Evolutionary conservation across 2,113 vertebrate species (phyloP).

Genomic region (Thamnophis sirtalis): DNA sequence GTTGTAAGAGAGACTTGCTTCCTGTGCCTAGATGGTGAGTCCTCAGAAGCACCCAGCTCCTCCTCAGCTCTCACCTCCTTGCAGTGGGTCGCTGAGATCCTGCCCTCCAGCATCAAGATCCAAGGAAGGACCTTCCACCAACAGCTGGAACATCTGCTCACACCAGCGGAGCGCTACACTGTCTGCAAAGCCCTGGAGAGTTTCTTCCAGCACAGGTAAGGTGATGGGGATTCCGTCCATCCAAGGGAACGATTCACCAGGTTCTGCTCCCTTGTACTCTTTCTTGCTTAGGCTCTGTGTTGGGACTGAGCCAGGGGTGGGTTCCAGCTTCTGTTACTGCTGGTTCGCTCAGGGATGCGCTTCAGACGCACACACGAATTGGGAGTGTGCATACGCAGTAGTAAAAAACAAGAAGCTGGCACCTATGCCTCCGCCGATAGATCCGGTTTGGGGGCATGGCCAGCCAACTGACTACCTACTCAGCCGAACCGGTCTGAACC

Average conservation of each 20-base stretch:
- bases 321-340: too few relatives aligned
- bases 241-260: too few relatives aligned
- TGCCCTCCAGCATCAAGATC: conserved; percentile 93
- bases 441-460: too few relatives aligned
- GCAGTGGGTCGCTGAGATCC: conserved; percentile 97
- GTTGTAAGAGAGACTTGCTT: not conserved
- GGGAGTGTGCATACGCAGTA: too few relatives aligned
- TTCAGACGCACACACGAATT: too few relatives aligned
- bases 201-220: conserved; percentile 97
- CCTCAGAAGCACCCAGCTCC: conserved; percentile 72
- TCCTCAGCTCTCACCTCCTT: conserved; percentile 90
- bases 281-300: not conserved
- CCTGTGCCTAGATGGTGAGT: conserved; percentile 74
- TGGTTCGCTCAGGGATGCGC: too few relatives aligned
- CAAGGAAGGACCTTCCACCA: conserved; percentile 94
- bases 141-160: conserved; percentile 95
- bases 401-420: too few relatives aligned
- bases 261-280: not conserved
- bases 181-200: conserved; percentile 91
- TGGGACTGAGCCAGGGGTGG: not conserved
- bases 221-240: accelerated
- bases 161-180: conserved; percentile 86
- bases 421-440: too few relatives aligned
- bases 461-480: too few relatives aligned
- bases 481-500: too few relatives aligned